Evolutionary conservation across 37 sponge, comb jelly and placozoan species (phyloP), one percentile per base, ranked within the genome.

Genomic region (Cliona cf. orientalis): DNA sequence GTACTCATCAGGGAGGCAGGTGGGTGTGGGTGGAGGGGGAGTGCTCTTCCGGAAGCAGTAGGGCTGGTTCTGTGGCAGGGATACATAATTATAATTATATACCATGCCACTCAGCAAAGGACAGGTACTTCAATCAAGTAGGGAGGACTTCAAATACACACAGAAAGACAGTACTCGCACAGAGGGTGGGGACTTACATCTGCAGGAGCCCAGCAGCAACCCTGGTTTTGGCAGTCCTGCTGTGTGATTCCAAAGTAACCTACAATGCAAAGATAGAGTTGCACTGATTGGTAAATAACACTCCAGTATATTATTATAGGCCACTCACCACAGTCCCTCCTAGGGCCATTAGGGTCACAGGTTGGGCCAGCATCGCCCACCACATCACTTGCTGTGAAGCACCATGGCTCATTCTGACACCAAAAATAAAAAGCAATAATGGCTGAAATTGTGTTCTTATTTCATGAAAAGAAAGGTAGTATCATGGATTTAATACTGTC

Each of bases 131-230:
- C 53, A 19, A 9, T 49, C 14, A 49, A 9, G 14, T 49, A 9
- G 53, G 53, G 14, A 49, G 53, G 53, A 49, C 53, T 49, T 14
- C 53, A 49, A 49, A 9, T 19, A 49, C 53, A 49, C 53, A 9
- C 53, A 9, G 14, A 19, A 19, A 19, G 53, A 19, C 53, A 9
- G 14, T 14, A 49, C 53, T 49, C 2, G 3, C 2, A 2, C 5
- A 36, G 5, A 36, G 3, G 42, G 23, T 42, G 2, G 23, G 11
- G 11, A 43, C 75, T 26, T 59, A 84, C 85, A 3, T 78, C 31
- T 41, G 78, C 45, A 29, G 87, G 80, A 7, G 41, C 21, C 87
- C 87, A 86, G 61, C 87, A 86, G 26, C 87, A 86, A 1, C 72
- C 87, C 44, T 82, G 76, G 46, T 40, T 42, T 33, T 59, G 46